These are phyloP conservation scores for Onychomys torridus DNA, from an alignment of 2,797 vertebrate genomes.

Conservation along the genomic window DNA sequence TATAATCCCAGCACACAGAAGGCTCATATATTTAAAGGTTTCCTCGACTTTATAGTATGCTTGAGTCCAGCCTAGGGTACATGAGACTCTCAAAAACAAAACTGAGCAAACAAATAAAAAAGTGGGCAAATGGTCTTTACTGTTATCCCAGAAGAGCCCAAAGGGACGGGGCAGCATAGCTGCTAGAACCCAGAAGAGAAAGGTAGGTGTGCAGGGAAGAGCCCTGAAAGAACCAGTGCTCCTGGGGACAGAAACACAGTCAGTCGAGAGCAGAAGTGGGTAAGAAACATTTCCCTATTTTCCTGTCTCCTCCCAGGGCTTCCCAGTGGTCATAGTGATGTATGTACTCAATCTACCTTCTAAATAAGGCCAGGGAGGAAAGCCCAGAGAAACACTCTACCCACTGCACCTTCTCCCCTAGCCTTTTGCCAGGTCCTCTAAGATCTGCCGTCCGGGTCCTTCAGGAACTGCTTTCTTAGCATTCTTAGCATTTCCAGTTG, in stretches of 20 bases:
- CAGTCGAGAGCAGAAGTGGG: not conserved
- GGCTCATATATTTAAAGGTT: not conserved
- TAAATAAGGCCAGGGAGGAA: not conserved
- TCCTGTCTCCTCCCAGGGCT: not conserved
- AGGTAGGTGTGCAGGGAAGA: not conserved
- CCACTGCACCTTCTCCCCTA: not conserved
- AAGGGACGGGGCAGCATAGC: not conserved
- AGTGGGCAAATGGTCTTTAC: not conserved
- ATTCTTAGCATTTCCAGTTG: not conserved
- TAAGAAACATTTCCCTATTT: not conserved
- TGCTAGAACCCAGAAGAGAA: conserved; percentile 15
- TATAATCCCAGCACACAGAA: not conserved
- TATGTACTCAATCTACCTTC: not conserved
- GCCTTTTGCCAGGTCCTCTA: not conserved
- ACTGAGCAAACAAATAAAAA: not conserved
- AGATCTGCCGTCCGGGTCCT: not conserved
- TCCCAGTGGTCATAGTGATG: not conserved
- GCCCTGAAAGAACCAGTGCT: not conserved
- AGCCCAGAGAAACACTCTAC: not conserved
- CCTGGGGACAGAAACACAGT: not conserved
- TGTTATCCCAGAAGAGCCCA: not conserved
- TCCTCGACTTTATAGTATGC: not conserved
- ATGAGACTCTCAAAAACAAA: not conserved
- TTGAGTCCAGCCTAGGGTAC: not conserved
- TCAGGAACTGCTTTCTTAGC: conserved; percentile 41